Evolutionary conservation across 1,140 invertebrate genomes (phyloP).

Genomic region (Lysiphlebus fabarum): DNA sequence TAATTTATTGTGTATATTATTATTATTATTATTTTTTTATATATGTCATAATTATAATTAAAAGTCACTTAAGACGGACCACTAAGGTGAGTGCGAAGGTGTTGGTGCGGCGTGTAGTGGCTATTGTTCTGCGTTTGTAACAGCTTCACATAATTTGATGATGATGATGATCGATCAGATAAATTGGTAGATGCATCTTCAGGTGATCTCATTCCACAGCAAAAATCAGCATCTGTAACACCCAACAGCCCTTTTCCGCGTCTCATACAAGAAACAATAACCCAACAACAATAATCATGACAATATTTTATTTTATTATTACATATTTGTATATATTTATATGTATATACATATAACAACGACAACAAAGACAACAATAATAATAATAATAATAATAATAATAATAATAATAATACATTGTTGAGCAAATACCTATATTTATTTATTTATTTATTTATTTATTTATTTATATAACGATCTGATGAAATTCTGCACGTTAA

Average conservation of each 20-base stretch:
- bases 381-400: no score
- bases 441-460: no score
- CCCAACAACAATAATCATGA: not conserved
- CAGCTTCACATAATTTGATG: slow-evolving; percentile 28
- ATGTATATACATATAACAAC: no score
- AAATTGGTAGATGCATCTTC: slow-evolving; percentile 59
- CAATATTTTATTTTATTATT: not conserved
- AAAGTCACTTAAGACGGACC: slow-evolving; percentile 58
- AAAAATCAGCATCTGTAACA: slow-evolving; percentile 85
- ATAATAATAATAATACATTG: no score
- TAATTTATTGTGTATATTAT: no score
- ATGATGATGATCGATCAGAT: slow-evolving; percentile 40
- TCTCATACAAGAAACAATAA: slow-evolving; percentile 29
- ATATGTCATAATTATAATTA: no score
- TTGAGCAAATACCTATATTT: no score
- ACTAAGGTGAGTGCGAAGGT: slow-evolving; percentile 63
- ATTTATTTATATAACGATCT: no score
- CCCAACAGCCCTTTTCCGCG: slow-evolving; percentile 52
- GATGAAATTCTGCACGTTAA: no score
- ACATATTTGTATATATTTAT: slow-evolving; percentile 1
- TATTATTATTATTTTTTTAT: no score
- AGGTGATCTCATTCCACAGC: slow-evolving; percentile 75
- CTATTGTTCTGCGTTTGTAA: slow-evolving; percentile 52
- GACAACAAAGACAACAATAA: no score
- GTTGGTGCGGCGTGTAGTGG: slow-evolving; percentile 57